These are phyloP conservation scores for Agrotis exclamationis DNA, from an alignment of 2,888 invertebrate genomes.

Conservation along the genomic window DNA sequence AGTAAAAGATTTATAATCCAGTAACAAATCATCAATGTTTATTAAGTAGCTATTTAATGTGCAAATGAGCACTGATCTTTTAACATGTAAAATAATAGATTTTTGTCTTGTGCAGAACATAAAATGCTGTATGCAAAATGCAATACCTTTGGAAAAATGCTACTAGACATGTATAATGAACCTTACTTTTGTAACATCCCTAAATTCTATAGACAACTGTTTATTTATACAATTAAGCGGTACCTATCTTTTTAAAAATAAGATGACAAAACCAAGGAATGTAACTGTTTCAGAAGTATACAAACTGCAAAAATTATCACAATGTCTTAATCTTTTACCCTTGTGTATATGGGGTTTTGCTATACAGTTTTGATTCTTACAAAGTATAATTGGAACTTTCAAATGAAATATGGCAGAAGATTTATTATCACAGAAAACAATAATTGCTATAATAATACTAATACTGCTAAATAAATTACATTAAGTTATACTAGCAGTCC, in stretches of 20 bases:
- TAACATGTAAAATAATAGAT: conserved; percentile 12
- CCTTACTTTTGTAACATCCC: conserved; percentile 33
- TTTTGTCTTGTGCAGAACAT: conserved; percentile 39
- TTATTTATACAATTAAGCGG: conserved; percentile 54
- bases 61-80: conserved; percentile 24
- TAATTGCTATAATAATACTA: conserved; percentile 64
- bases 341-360: conserved; percentile 48
- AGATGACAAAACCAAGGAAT: conserved; percentile 31
- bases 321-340: conserved; percentile 13
- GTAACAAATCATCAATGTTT: conserved; percentile 31
- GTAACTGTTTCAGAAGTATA: conserved; percentile 25
- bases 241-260: conserved; percentile 20
- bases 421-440: conserved; percentile 80
- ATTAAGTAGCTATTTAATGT: conserved; percentile 32
- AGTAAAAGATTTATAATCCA: conserved; percentile 43
- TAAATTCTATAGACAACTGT: conserved; percentile 50
- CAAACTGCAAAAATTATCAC: conserved; percentile 36
- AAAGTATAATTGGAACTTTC: conserved; percentile 41
- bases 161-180: conserved; percentile 27
- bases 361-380: conserved; percentile 41
- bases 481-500: conserved; percentile 65
- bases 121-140: conserved; percentile 21
- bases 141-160: conserved; percentile 28
- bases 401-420: conserved; percentile 73
- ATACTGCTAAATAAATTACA: conserved; percentile 72